phyloP scores from a whole-genome alignment of 2,888 invertebrate species.

The Ephialtes manifestator region DNA sequence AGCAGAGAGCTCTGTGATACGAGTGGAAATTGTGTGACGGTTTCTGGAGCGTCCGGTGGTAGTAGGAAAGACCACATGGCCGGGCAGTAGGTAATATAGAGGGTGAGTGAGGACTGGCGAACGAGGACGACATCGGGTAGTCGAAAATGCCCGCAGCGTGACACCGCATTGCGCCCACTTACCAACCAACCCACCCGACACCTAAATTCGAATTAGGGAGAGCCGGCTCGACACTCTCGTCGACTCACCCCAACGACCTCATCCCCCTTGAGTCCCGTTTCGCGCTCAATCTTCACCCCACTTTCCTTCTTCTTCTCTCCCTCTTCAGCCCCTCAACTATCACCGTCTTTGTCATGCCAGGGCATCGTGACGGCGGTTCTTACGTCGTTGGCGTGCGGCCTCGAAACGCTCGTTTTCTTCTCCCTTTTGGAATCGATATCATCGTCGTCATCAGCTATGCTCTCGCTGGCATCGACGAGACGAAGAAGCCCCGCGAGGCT shows the following conservation, averaged over 20 bases:
- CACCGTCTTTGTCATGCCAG: conserved; percentile 69
- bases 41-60: conserved; percentile 34
- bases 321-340: conserved; percentile 47
- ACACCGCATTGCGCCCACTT: conserved; percentile 84
- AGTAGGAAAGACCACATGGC: conserved; percentile 17
- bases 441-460: conserved; percentile 79
- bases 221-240: conserved; percentile 78
- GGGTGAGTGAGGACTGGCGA: conserved; percentile 54
- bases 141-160: conserved; percentile 82
- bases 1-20: neutral
- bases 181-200: conserved; percentile 83
- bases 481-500: conserved; percentile 67
- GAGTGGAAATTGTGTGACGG: conserved; percentile 51
- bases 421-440: conserved; percentile 80
- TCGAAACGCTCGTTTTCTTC: conserved; percentile 74
- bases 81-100: neutral
- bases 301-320: conserved; percentile 41
- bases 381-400: conserved; percentile 55
- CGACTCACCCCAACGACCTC: conserved; percentile 72
- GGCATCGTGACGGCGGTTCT: conserved; percentile 7
- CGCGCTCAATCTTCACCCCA: conserved; percentile 60
- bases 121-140: conserved; percentile 71
- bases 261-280: conserved; percentile 51
- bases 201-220: conserved; percentile 84
- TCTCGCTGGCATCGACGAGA: conserved; percentile 70